phyloP scores from a whole-genome alignment of 2,113 vertebrate species.

The Dasyurus viverrinus region DNA sequence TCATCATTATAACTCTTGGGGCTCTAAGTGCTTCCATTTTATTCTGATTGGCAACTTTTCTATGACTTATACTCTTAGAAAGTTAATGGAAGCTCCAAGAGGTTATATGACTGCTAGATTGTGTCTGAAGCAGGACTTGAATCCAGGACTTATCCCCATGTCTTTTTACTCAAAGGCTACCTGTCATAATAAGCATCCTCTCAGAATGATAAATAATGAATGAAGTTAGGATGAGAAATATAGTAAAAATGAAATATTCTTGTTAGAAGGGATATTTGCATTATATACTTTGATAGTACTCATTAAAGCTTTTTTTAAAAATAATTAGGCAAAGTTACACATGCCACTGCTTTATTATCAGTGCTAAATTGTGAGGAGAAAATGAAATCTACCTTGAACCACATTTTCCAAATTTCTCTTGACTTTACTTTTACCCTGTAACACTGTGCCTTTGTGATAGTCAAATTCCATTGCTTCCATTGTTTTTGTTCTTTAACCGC shows the following conservation, averaged over 20 bases:
- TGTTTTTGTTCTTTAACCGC: neutral
- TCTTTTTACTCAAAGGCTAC: neutral
- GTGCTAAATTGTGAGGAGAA: slow-evolving; percentile 22
- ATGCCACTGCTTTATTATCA: slow-evolving; percentile 18
- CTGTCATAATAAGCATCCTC: neutral
- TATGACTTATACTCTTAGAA: neutral
- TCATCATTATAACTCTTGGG: neutral
- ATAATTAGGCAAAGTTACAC: slow-evolving; percentile 13
- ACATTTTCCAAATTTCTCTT: slow-evolving; percentile 34
- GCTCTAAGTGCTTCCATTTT: neutral
- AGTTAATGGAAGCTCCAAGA: neutral
- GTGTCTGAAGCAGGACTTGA: neutral
- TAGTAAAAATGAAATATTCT: slow-evolving; percentile 26
- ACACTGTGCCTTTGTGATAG: neutral
- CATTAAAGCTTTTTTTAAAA: neutral
- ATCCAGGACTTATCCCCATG: neutral
- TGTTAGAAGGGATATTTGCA: slow-evolving; percentile 3
- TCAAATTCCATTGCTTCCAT: neutral
- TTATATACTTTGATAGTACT: slow-evolving; percentile 1
- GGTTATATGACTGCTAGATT: neutral
- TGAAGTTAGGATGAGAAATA: neutral
- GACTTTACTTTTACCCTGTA: neutral
- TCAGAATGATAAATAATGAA: neutral
- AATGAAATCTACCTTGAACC: slow-evolving; percentile 11
- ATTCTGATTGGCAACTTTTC: neutral